Base-by-base conservation (phyloP, 2,797 vertebrate genomes). In the Synaphobranchus kaupii region DNA sequence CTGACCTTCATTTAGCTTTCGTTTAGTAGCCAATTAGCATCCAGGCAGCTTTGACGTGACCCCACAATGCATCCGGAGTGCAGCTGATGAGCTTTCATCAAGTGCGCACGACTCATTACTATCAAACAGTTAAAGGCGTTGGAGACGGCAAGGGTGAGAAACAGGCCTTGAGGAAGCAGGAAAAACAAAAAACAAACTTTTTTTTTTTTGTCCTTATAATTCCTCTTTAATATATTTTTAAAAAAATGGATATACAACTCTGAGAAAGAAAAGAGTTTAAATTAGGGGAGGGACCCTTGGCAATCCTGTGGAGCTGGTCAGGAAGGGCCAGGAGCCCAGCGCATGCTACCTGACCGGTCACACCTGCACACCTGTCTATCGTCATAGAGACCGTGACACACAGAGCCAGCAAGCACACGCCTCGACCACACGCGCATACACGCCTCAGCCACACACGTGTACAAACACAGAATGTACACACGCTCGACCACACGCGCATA, bases 241-340 rank as follows among this genome's bases (percentile, higher is more conserved):
- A 93, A 93, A 94, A 94, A 94, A 94, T 93, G 89, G 90, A 94
- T 93, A 93, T 93, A 94, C 94, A 94, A 94, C 66, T 94, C 93
- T 94, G 92, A 94, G 93, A 95, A 94, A 93, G 90, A 90, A 92
- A 52, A 87, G 86, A 52, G 76, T 86, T 87, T 87, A 90, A 89
- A 88, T 88, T 87, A 87, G 34, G 86, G 63, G 56, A 66, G 7
- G 81, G 84, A 83, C 76, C 86, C 63, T 84, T 86, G 54, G 22
- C 20, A 28, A 84, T 58, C 47, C 78, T 58, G 48, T 17, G 28
- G 88, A 89, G 84, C 87, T 63, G 89, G 87, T 63, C 78, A 87
- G 88, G 85, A 86, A 71, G 89, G 89, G 83, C 85, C 87, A 56
- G 84, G 86, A 87, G 34, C 84, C 88, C 7, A 56, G 78, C 48